Conservation (phyloP, 37 sponge, comb jelly and placozoan genomes). For the Halisarca cf. caerulea region DNA sequence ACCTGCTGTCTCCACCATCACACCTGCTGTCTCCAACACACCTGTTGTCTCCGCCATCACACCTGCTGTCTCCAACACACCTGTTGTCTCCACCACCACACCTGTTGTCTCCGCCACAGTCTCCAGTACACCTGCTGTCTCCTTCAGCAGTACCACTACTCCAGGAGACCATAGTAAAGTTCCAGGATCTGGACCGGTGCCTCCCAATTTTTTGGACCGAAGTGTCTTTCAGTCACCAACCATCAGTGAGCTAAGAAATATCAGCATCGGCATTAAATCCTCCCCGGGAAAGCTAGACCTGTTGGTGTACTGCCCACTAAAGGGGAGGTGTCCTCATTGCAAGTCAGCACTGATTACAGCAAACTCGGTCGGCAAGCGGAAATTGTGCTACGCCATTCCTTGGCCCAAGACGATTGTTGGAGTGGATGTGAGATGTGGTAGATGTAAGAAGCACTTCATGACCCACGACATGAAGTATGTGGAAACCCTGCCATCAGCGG, state of each 20-base stretch:
- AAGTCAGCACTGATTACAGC: conserved; percentile 40
- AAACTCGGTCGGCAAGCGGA: conserved; percentile 45
- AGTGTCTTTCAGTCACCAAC: background rate
- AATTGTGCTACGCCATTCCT: conserved; percentile 15
- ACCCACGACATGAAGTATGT: conserved; percentile 34
- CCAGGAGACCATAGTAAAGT: background rate
- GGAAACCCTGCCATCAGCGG: conserved; percentile 8
- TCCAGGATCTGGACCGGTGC: conserved; percentile 17
- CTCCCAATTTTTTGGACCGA: background rate
- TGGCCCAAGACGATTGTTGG: conserved; percentile 24
- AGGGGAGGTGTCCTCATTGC: conserved; percentile 45
- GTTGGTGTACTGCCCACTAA: background rate
- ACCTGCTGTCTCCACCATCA: too few relatives aligned
- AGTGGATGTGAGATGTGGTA: conserved; percentile 20
- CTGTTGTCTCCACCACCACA: too few relatives aligned
- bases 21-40: too few relatives aligned
- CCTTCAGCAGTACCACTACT: background rate
- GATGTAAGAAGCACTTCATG: conserved; percentile 36
- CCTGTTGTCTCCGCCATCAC: background rate
- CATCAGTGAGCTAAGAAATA: conserved; percentile 2
- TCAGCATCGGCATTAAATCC: background rate
- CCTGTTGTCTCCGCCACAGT: background rate
- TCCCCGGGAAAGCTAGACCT: background rate
- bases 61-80: background rate
- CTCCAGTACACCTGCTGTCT: background rate